Evolutionary conservation across 2,797 vertebrate genomes (phyloP).

Genomic region (Atherinosoma microstoma): DNA sequence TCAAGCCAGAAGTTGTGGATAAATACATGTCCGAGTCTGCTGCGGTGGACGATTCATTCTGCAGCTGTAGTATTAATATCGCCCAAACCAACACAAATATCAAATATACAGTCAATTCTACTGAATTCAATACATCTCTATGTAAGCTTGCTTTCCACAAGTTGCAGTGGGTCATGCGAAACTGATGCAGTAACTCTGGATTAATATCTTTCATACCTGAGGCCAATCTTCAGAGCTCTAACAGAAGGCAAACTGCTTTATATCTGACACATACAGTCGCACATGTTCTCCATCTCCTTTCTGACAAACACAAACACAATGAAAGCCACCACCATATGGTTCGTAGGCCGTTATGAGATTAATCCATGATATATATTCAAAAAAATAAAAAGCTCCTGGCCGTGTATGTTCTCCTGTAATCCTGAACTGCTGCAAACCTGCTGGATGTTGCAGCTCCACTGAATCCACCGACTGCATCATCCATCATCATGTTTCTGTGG

Average conservation of each 20-base stretch:
- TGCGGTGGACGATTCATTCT: too few relatives aligned
- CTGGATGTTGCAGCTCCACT: constrained; percentile 30
- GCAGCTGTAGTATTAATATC: too few relatives aligned
- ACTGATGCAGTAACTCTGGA: constrained; percentile 29
- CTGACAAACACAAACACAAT: constrained; percentile 4
- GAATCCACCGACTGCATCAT: constrained; percentile 32
- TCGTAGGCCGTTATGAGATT: constrained; percentile 35
- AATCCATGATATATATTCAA: constrained; percentile 8
- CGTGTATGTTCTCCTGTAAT: constrained; percentile 25
- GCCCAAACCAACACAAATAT: not conserved
- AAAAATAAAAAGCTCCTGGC: constrained; percentile 2
- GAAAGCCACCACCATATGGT: not conserved
- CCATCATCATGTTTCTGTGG: constrained; percentile 27
- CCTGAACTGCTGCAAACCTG: constrained; percentile 26
- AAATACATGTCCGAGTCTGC: too few relatives aligned
- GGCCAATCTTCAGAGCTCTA: constrained; percentile 37
- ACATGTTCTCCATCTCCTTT: constrained; percentile 17
- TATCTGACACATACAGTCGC: constrained; percentile 31
- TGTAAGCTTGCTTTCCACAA: constrained; percentile 16
- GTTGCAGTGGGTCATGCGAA: constrained; percentile 12
- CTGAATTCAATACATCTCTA: not conserved
- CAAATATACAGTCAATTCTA: not conserved
- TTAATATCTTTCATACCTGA: constrained; percentile 34
- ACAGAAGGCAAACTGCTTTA: constrained; percentile 34
- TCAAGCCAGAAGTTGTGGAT: too few relatives aligned